Base-by-base conservation (phyloP, 2,888 invertebrate species). In the Polylopha cassiicola region DNA sequence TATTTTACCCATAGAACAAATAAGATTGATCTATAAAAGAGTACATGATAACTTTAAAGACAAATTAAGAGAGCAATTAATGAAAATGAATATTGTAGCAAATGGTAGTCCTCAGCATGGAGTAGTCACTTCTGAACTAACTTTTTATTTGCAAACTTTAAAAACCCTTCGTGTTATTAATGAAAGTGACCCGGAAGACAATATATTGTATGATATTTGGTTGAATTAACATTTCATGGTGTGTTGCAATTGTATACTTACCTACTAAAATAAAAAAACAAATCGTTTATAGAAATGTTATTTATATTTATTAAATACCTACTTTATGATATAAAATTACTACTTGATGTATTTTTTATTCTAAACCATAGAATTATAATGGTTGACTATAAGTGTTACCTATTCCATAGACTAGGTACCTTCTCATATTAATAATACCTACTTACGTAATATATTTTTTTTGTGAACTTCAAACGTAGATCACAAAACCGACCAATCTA, bases 101-200 rank as follows among this genome's bases (percentile, higher is more conserved):
- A 95, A 98, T 81, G 97, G 97, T n/a, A 97, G 97, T 29, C 98
- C 98, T 1, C 95, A 97, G 67, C 97, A 98, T 71, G 97, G 97
- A 23, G 91, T 95, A 36, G 96, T 97, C n/a, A 95, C 94, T 18
- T 94, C 95, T 4, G 97, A 97, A 82, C 79, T 96, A 61, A 94
- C 94, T 46, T 96, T 96, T 80, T 97, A 97, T 73, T 87, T 95
- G 61, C 94, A 95, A 79, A 95, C 95, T 39, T 87, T 97, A 58
- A 90, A 92, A 65, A 92, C 91, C 53, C 82, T 95, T 17, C 90
- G 92, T 69, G 91, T 94, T 16, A 84, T 95, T 57, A 92, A 93
- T 17, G 87, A 89, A 41, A 89, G 90, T 57, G 92, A 93, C 68
- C 80, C 92, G 60, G 89, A 89, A 58, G 91, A 93, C 66, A 90